Percentiles rank a stretch among this genome's conserved stretches.
These are phyloP conservation scores for Aleiodes sp. DNA, from an alignment of 1,140 invertebrate genomes.

Conservation along the genomic window DNA sequence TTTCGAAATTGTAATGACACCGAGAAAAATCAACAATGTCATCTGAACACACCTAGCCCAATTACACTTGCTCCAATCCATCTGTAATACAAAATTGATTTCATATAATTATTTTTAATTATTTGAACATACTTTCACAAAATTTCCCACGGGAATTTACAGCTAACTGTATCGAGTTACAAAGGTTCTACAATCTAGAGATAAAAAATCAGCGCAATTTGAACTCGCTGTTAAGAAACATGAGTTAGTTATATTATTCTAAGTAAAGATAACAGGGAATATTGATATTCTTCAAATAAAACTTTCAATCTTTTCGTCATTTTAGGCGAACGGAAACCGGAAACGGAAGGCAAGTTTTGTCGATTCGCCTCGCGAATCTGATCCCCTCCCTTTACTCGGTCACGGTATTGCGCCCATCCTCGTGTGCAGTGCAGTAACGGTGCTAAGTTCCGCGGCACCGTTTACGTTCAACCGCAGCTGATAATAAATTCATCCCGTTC, in stretches of 20 bases:
- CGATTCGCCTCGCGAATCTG: slow-evolving; percentile 14
- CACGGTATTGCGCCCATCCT: slow-evolving; percentile 20
- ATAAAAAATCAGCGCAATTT: not conserved
- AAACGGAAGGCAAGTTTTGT: slow-evolving; percentile 29
- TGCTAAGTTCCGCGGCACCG: slow-evolving; percentile 20
- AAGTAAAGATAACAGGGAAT: not conserved
- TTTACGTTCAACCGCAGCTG: not conserved
- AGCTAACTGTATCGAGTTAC: not conserved
- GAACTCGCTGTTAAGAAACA: not conserved
- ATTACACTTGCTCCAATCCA: slow-evolving; percentile 46
- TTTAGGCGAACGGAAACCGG: slow-evolving; percentile 21
- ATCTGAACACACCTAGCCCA: slow-evolving; percentile 42
- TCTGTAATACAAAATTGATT: slow-evolving; percentile 43
- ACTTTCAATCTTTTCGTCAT: too few relatives aligned
- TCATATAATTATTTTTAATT: not conserved
- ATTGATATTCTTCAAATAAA: too few relatives aligned
- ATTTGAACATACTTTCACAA: not conserved
- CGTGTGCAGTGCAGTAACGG: slow-evolving; percentile 27
- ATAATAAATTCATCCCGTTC: slow-evolving; percentile 25
- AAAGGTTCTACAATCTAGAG: too few relatives aligned
- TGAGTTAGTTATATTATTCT: not conserved
- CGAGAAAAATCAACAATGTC: slow-evolving; percentile 39
- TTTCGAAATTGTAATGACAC: slow-evolving; percentile 37
- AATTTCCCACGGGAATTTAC: not conserved
- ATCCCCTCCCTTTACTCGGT: not conserved